Percentiles rank a stretch among this genome's conserved stretches.
Conservation (phyloP, 1,140 invertebrate species). For the Aphaenogaster ashmeadi region DNA sequence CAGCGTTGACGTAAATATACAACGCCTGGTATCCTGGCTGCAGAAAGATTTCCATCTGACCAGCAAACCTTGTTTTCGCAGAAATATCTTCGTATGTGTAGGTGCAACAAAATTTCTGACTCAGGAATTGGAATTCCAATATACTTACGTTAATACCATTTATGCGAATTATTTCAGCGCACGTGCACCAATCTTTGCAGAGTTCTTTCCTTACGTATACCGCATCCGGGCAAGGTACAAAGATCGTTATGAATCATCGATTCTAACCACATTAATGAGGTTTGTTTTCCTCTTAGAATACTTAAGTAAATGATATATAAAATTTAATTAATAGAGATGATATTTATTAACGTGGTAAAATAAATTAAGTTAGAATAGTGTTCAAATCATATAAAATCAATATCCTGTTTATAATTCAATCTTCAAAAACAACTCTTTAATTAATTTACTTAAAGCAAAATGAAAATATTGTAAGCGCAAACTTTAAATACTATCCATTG, state of each 20-base stretch:
- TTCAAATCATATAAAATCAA: background rate
- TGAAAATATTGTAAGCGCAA: background rate
- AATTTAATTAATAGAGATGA: background rate
- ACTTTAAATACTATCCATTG: background rate
- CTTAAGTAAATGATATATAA: background rate
- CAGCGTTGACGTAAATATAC: slow-evolving; percentile 35
- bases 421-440: background rate
- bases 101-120: slow-evolving; percentile 63
- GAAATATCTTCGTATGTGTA: slow-evolving; percentile 16
- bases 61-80: background rate
- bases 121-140: slow-evolving; percentile 70
- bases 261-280: background rate
- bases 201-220: background rate
- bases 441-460: background rate
- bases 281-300: background rate
- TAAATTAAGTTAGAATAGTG: background rate
- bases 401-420: background rate
- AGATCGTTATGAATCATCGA: slow-evolving; percentile 49
- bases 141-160: slow-evolving; percentile 64
- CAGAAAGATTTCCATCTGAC: slow-evolving; percentile 26
- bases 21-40: background rate
- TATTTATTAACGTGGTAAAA: background rate
- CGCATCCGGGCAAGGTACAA: background rate
- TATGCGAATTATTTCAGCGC: slow-evolving; percentile 50
- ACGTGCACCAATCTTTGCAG: slow-evolving; percentile 17